Evolutionary conservation across 2,113 vertebrate species (phyloP), one percentile per base, ranked within the genome.

Genomic region (Phocoena sinus): DNA sequence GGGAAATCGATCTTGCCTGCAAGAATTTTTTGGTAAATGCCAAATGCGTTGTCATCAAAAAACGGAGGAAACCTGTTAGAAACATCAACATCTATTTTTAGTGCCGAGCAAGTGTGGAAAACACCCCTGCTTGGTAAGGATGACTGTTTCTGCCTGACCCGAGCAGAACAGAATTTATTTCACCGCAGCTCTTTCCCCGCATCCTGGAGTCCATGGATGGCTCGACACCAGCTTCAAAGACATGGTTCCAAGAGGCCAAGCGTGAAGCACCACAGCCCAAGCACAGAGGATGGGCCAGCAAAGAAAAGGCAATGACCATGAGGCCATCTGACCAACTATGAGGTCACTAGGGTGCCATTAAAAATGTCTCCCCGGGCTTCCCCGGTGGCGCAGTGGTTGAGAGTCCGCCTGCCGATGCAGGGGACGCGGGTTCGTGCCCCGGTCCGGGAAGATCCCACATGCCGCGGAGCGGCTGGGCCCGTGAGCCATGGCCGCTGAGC

Each of bases 1-100:
- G 99, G 99, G 98, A 99, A 99, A 89, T 99, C 99, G 96, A 99
- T 99, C 95, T 99, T 99, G 97, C 99, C 99, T 5, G 99, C 99
- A 76, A 99, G 99, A 70, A 99, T 99, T 98, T 99, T 99, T 98
- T 99, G 99, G 97, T 99, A 99, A 95, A 99, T 99, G 77, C 99
- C 99, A 97, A 99, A 99, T 0, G 99, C 99, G 98, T 99, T 99
- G 98, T 99, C 99, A 92, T 99, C 99, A 95, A 99, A 99, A 98
- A 99, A 99, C 0, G 99, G 99, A 2, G 99, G 99, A 95, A 99
- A 99, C 94, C 99, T 99, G 96, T 95, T 44, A 80, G 56, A 77
- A 71, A 86, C 13, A 97, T 2, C 91, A 9, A 56, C 8, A 21
- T 8, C 36, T 58, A 5, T n/a, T 56, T 80, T 85, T 9, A 74